These are phyloP conservation scores for Drusus annulatus DNA, from an alignment of 1,140 invertebrate genomes.

Conservation along the genomic window DNA sequence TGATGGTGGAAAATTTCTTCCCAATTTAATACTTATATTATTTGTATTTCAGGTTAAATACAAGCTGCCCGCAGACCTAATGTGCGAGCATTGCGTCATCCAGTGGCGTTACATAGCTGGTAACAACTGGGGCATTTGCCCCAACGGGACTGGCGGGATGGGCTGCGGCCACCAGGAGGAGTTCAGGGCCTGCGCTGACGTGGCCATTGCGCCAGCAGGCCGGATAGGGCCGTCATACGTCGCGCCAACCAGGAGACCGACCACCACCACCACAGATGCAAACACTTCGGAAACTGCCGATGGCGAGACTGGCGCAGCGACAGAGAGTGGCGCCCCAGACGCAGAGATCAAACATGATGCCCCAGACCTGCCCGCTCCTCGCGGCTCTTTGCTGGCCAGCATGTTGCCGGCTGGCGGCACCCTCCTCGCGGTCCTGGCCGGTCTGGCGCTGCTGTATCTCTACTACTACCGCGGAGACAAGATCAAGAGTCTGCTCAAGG, in stretches of 20 bases:
- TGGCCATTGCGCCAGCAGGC: constrained; percentile 73
- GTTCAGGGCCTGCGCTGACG: constrained; percentile 89
- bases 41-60: constrained; percentile 75
- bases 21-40: too few relatives aligned
- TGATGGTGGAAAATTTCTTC: too few relatives aligned
- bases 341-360: neutral
- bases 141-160: constrained; percentile 79
- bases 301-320: neutral
- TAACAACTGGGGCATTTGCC: constrained; percentile 85
- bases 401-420: constrained; percentile 64
- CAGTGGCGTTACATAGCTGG: constrained; percentile 89
- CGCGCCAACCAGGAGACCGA: constrained; percentile 62
- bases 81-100: constrained; percentile 84
- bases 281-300: neutral
- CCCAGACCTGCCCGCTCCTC: constrained; percentile 16
- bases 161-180: constrained; percentile 91
- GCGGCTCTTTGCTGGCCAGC: constrained; percentile 66
- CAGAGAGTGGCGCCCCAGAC: neutral
- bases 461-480: constrained; percentile 69
- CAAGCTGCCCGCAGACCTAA: constrained; percentile 77
- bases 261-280: constrained; percentile 61
- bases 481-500: constrained; percentile 67
- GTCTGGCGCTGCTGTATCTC: constrained; percentile 66
- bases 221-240: constrained; percentile 64
- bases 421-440: constrained; percentile 63